phyloP scores from a whole-genome alignment of 2,797 vertebrate genomes.

The Martes flavigula region DNA sequence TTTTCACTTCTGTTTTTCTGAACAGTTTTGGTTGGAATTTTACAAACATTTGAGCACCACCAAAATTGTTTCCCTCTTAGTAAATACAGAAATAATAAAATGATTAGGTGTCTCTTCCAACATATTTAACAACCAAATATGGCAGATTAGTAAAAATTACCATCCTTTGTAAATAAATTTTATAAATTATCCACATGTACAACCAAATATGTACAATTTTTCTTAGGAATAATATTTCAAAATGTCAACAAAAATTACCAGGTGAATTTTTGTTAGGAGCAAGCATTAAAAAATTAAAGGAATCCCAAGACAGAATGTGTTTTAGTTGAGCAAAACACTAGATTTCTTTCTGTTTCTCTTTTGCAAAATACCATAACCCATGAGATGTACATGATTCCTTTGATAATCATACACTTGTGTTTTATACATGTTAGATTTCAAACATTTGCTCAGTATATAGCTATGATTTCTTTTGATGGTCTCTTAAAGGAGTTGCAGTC shows the following conservation, averaged over 20 bases:
- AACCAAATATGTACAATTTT: background rate
- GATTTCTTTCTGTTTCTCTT: background rate
- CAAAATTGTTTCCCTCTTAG: background rate
- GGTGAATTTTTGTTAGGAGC: background rate
- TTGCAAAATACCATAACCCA: background rate
- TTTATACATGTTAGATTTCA: background rate
- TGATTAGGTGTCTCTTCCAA: background rate
- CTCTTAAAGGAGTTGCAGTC: background rate
- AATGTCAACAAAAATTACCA: background rate
- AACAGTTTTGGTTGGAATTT: background rate
- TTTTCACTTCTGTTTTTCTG: background rate
- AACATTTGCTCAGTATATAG: background rate
- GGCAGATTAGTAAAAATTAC: background rate
- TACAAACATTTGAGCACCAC: background rate
- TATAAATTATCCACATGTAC: background rate
- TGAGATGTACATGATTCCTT: background rate
- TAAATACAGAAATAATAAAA: background rate
- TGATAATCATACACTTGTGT: background rate
- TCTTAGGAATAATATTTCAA: background rate
- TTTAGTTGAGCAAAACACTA: background rate
- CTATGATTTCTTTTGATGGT: background rate
- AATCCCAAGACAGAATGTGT: background rate
- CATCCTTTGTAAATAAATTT: background rate
- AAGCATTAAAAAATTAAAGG: background rate
- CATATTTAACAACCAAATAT: background rate